phyloP scores from a whole-genome alignment of 2,888 invertebrate species.

The Thumatha senex region DNA sequence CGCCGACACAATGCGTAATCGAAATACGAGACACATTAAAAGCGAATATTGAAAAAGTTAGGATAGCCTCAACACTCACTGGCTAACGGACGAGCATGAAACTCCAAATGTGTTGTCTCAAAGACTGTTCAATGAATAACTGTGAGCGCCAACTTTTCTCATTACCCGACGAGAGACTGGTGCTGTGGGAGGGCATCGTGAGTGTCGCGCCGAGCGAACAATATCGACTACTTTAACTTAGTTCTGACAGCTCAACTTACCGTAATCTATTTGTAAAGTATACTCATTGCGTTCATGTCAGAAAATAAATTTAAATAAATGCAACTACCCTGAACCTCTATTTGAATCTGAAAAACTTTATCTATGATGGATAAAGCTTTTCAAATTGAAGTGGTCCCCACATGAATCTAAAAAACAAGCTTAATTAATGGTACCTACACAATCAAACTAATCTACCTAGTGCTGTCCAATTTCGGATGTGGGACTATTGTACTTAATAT shows the following conservation, averaged over 20 bases:
- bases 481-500: no score
- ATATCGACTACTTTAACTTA: no score
- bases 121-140: conserved; percentile 38
- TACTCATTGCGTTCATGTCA: no score
- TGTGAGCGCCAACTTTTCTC: conserved; percentile 39
- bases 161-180: conserved; percentile 12
- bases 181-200: not conserved
- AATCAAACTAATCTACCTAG: no score
- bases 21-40: conserved; percentile 8
- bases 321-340: no score
- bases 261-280: not conserved
- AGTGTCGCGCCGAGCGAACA: not conserved
- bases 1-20: conserved; percentile 4
- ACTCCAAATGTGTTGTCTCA: conserved; percentile 29
- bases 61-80: conserved; percentile 12
- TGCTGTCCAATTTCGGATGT: no score
- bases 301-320: no score
- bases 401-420: no score
- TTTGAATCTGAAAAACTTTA: no score
- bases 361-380: no score
- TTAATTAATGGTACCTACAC: no score
- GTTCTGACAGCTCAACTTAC: not conserved
- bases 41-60: conserved; percentile 26
- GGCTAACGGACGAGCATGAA: conserved; percentile 18
- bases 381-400: no score